Conservation (phyloP, 1,140 invertebrate genomes). For the Drosophila auraria region DNA sequence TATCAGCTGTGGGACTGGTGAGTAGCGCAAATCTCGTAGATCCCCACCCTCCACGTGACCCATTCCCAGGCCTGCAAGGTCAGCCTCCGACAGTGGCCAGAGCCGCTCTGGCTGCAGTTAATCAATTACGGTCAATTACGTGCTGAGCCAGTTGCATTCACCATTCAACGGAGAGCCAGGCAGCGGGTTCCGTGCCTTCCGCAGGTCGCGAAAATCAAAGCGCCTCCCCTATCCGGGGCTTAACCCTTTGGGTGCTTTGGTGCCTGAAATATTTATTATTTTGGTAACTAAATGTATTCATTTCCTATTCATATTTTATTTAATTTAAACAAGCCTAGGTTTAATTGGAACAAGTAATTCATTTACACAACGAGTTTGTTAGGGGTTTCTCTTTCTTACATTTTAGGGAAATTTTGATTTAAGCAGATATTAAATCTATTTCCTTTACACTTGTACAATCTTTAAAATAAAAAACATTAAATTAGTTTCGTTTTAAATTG, state of each 20-base stretch:
- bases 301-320: too few species aligned
- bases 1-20: conserved; percentile 90
- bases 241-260: conserved; percentile 11
- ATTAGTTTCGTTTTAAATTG: too few species aligned
- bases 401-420: too few species aligned
- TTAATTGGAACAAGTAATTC: too few species aligned
- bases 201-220: conserved; percentile 23
- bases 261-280: neutral
- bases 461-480: too few species aligned
- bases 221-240: neutral
- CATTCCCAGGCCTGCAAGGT: conserved; percentile 21
- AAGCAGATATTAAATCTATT: too few species aligned
- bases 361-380: too few species aligned
- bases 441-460: too few species aligned
- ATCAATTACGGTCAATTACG: conserved; percentile 81
- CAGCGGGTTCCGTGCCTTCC: conserved; percentile 19
- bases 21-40: conserved; percentile 77
- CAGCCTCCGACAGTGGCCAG: conserved; percentile 21
- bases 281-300: too few species aligned
- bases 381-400: too few species aligned
- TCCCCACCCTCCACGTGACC: neutral
- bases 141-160: conserved; percentile 49
- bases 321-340: too few species aligned
- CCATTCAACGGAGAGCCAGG: neutral
- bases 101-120: conserved; percentile 55